Conservation (phyloP, 1,140 invertebrate genomes). For the Drosophila ananassae region DNA sequence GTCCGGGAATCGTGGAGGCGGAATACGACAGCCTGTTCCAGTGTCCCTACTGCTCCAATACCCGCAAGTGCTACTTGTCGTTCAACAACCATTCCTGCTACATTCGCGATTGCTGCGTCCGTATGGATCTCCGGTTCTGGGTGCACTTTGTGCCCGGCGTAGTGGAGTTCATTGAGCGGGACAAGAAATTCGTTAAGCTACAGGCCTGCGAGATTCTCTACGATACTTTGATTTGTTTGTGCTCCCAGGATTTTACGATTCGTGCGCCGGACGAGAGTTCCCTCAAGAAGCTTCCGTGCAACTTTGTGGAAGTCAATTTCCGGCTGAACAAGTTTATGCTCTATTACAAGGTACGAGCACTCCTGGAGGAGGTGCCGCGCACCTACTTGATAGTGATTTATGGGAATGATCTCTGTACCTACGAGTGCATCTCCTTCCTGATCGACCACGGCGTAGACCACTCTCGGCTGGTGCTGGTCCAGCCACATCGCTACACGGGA, state of each 20-base stretch:
- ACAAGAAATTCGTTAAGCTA: slow-evolving; percentile 46
- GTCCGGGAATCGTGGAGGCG: slow-evolving; percentile 59
- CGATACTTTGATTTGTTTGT: slow-evolving; percentile 60
- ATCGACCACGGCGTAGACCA: slow-evolving; percentile 40
- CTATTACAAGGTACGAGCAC: slow-evolving; percentile 58
- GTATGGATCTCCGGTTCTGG: slow-evolving; percentile 65
- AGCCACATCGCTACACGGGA: slow-evolving; percentile 18
- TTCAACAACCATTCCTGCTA: slow-evolving; percentile 42
- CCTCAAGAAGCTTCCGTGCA: slow-evolving; percentile 25
- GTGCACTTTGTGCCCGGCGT: slow-evolving; percentile 60
- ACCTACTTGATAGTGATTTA: slow-evolving; percentile 56
- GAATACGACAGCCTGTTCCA: slow-evolving; percentile 62
- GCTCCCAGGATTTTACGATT: slow-evolving; percentile 20
- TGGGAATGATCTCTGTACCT: slow-evolving; percentile 54
- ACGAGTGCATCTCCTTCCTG: slow-evolving; percentile 65
- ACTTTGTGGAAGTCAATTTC: slow-evolving; percentile 64
- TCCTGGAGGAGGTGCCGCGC: slow-evolving; percentile 27
- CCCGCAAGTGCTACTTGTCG: slow-evolving; percentile 39
- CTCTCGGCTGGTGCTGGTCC: slow-evolving; percentile 27
- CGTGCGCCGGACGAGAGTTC: not conserved
- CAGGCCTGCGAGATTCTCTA: slow-evolving; percentile 66
- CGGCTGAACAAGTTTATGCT: slow-evolving; percentile 61
- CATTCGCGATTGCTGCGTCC: slow-evolving; percentile 52
- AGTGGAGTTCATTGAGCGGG: slow-evolving; percentile 49
- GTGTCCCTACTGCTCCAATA: slow-evolving; percentile 42